These are phyloP conservation scores for Spea multiplicata DNA, from an alignment of 2,113 vertebrate genomes.

Conservation along the genomic window DNA sequence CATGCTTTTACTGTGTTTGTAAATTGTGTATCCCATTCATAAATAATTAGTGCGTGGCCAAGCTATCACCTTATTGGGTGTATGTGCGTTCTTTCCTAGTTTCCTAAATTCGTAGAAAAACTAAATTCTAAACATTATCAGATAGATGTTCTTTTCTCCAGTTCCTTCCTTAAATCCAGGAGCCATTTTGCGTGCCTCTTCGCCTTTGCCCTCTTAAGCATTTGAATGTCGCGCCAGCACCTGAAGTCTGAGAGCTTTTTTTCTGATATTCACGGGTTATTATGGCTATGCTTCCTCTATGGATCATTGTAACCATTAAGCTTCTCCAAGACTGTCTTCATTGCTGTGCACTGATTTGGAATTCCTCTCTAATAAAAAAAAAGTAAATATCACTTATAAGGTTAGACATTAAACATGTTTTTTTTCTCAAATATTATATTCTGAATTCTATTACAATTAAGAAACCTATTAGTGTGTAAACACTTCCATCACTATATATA, in stretches of 20 bases:
- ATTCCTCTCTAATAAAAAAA: slow-evolving; percentile 35
- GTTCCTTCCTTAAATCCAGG: neutral
- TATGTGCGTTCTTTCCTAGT: slow-evolving; percentile 4
- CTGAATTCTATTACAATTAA: no score
- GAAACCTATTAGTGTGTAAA: no score
- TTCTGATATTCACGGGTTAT: neutral
- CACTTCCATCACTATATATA: no score
- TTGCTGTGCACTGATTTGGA: slow-evolving; percentile 37
- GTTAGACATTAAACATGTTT: no score
- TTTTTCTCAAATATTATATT: no score
- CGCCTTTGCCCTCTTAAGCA: neutral
- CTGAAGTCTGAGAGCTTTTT: neutral
- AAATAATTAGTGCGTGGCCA: slow-evolving; percentile 22
- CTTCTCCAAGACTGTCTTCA: slow-evolving; percentile 20
- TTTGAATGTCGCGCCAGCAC: neutral
- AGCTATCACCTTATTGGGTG: neutral
- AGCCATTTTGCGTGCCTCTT: neutral
- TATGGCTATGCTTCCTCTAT: neutral
- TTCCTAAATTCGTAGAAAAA: neutral
- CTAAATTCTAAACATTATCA: slow-evolving; percentile 4
- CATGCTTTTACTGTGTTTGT: slow-evolving; percentile 16
- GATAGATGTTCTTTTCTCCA: neutral
- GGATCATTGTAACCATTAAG: neutral
- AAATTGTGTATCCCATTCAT: slow-evolving; percentile 14
- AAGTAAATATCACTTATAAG: neutral